Evolutionary conservation across 2,888 invertebrate genomes (phyloP).

Genomic region (Patella pellucida): DNA sequence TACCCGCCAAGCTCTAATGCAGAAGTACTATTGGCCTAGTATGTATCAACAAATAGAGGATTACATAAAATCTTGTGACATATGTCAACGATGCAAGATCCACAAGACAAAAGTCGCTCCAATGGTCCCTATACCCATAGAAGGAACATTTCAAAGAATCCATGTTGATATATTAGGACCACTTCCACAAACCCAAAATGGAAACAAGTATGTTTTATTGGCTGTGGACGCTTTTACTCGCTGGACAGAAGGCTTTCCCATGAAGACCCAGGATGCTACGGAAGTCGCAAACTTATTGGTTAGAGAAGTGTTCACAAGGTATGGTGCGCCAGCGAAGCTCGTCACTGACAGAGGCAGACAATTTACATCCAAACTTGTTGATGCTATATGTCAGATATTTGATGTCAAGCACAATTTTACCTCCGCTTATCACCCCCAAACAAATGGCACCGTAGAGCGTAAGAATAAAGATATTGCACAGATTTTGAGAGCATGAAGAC

Average conservation of each 20-base stretch:
- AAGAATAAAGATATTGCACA: too few species aligned
- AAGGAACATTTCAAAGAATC: conserved; percentile 23
- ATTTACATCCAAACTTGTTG: too few species aligned
- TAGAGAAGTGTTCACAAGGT: conserved; percentile 25
- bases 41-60: conserved; percentile 19
- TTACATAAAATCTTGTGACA: conserved; percentile 14
- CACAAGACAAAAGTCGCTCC: conserved; percentile 25
- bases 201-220: conserved; percentile 24
- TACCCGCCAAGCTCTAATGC: conserved; percentile 15
- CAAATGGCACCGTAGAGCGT: too few species aligned
- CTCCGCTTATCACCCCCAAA: too few species aligned
- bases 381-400: too few species aligned
- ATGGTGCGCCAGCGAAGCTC: conserved; percentile 25
- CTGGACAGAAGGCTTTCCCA: conserved; percentile 31
- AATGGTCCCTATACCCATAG: conserved; percentile 29
- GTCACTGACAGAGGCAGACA: conserved; percentile 29
- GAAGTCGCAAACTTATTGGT: conserved; percentile 21
- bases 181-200: conserved; percentile 20
- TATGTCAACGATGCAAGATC: conserved; percentile 14
- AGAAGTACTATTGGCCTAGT: conserved; percentile 22
- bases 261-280: conserved; percentile 24
- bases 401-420: too few species aligned
- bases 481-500: too few species aligned
- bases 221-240: conserved; percentile 22
- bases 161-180: conserved; percentile 41